Evolutionary conservation across 2,113 vertebrate genomes (phyloP).

Genomic region (Bagarius yarrelli): DNA sequence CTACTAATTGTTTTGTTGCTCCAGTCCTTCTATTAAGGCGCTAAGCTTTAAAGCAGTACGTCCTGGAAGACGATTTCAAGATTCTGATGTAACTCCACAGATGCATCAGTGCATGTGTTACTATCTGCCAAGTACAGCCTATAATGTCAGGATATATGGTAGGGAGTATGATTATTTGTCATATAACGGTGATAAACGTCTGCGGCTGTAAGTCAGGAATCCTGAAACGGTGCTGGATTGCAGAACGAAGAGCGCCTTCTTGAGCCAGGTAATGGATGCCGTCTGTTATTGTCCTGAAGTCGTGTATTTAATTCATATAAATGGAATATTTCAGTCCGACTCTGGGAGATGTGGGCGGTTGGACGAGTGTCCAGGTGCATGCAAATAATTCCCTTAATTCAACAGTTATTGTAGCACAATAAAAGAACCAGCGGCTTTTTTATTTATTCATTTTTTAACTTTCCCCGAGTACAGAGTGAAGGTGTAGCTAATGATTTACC

Average conservation of each 20-base stretch:
- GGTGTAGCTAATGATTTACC: conserved; percentile 46
- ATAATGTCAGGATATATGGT: conserved; percentile 33
- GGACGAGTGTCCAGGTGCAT: not conserved
- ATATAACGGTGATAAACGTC: conserved; percentile 34
- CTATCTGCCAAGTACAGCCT: conserved; percentile 1
- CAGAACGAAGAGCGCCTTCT: not conserved
- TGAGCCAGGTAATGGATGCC: not conserved
- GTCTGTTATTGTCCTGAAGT: not conserved
- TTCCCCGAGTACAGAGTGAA: not conserved
- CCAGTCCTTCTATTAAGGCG: conserved; percentile 44
- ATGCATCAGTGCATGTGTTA: not conserved
- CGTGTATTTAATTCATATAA: not conserved
- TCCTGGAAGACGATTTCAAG: conserved; percentile 7
- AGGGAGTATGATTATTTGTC: conserved; percentile 28
- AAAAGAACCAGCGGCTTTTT: not conserved
- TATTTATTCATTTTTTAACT: too few species aligned
- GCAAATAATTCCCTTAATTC: conserved; percentile 3
- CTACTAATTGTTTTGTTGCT: conserved; percentile 50
- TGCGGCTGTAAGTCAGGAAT: not conserved
- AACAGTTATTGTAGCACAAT: not conserved
- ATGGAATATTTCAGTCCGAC: not conserved
- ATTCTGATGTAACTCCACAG: conserved; percentile 9
- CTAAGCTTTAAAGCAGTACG: conserved; percentile 7
- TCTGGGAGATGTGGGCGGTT: not conserved
- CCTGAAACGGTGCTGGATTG: not conserved